Base-by-base conservation (phyloP, 64 coral and sea anemone genomes). In the Orbicella faveolata region DNA sequence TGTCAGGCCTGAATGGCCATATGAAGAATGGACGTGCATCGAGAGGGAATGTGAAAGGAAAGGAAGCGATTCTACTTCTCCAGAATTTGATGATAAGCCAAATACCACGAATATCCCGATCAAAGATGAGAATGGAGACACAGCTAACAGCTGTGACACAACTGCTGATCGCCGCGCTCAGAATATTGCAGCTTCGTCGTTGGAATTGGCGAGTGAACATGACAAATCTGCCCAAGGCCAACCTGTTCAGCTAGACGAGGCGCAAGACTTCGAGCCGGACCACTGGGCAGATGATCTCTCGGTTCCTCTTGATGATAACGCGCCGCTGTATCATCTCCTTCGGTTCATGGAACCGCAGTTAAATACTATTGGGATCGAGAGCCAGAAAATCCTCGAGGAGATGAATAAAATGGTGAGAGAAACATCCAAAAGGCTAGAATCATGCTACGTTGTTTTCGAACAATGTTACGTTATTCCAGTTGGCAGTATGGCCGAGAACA, bases 371-470 rank as follows among this genome's bases (percentile, higher is more conserved):
- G 87, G 74, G 63, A 52, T 23, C 12, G 74, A 88, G 20, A 77
- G 55, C 19, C 59, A 88, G 18, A 9, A 88, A 75, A 65, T 88
- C 23, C 34, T 44, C 30, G 53, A 88, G 9, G 74, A 61, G 20
- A 88, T 88, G 74, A 88, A 77, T 36, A 39, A 62, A 51, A 88
- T 88, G 87, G 78, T 88, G 74, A 77, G 76, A 21, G 20, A 88
- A 52, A 64, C 62, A 35, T n/a, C 74, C 61, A 57, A 75, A 77
- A 77, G 78, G 55, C 19, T 88, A 36, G 14, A 61, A 64, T 65
- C 73, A 2, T 88, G 73, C 55, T 88, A 88, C 26, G 17, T 64
- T 77, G 87, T 88, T 7, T 88, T 88, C 18, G 61, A 88, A 88
- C 34, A 64, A 11, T 88, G 87, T 65, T 88, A 23, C 6, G 30